Conservation (phyloP, 1,140 invertebrate species). For the Monomorium pharaonis region DNA sequence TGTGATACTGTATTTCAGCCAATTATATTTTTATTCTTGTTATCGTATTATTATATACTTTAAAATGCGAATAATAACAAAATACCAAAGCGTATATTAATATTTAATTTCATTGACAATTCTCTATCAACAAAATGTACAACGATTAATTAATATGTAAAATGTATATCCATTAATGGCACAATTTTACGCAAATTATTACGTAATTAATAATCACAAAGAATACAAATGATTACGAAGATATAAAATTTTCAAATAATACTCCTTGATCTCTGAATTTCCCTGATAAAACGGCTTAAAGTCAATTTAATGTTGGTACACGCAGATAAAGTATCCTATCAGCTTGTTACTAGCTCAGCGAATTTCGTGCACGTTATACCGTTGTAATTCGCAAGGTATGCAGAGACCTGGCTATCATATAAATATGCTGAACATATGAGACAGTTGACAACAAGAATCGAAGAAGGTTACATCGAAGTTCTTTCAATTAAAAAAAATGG, state of each 20-base stretch:
- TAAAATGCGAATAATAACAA: neutral
- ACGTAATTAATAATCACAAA: neutral
- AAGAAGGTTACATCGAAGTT: neutral
- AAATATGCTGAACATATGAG: neutral
- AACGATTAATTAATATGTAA: neutral
- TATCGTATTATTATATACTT: too few relatives aligned
- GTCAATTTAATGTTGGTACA: neutral
- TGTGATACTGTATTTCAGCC: neutral
- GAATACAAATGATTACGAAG: neutral
- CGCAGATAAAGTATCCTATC: neutral
- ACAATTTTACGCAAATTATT: neutral
- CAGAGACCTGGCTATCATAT: too few relatives aligned
- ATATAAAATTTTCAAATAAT: neutral
- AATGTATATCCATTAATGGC: neutral
- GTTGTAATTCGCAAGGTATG: neutral
- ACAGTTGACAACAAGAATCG: neutral
- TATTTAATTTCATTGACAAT: neutral
- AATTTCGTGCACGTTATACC: neutral
- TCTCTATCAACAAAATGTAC: neutral
- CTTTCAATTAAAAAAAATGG: neutral
- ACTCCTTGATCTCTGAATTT: neutral
- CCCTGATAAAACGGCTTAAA: neutral
- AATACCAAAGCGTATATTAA: neutral
- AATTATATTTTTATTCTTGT: too few relatives aligned
- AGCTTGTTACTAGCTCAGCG: neutral